A percentile compares a stretch with the other conserved stretches of the same genome.
These are phyloP conservation scores for Lycaena phlaeas DNA, from an alignment of 2,888 invertebrate species.

Conservation along the genomic window DNA sequence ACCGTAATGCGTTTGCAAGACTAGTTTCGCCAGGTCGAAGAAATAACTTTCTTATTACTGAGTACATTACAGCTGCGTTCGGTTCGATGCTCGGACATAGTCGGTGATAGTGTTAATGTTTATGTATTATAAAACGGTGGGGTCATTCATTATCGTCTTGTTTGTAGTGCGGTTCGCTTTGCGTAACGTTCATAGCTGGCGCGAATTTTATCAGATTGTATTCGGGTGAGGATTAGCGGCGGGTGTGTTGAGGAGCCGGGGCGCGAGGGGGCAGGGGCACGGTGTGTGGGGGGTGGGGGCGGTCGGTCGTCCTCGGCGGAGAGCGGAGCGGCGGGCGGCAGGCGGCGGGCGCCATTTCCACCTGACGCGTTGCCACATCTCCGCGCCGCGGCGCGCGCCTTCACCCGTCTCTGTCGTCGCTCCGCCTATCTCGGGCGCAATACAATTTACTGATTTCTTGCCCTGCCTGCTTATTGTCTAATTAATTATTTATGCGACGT, in stretches of 20 bases:
- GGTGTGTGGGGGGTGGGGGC: constrained; percentile 32
- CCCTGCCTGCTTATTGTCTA: constrained; percentile 68
- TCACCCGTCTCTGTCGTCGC: constrained; percentile 55
- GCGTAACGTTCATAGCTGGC: constrained; percentile 71
- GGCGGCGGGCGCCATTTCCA: constrained; percentile 65
- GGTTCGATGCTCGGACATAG: constrained; percentile 45
- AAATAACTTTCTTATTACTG: constrained; percentile 70
- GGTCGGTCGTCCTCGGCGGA: constrained; percentile 53
- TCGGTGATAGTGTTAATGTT: constrained; percentile 42
- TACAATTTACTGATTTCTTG: constrained; percentile 70
- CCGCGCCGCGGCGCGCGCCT: constrained; percentile 56
- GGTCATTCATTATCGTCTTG: constrained; percentile 64
- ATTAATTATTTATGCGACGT: constrained; percentile 70
- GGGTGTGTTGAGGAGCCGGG: constrained; percentile 40
- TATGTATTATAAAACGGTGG: constrained; percentile 47
- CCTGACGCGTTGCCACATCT: constrained; percentile 71
- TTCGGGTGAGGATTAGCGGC: constrained; percentile 63
- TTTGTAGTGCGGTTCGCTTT: constrained; percentile 60
- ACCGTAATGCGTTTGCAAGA: constrained; percentile 68
- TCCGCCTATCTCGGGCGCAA: constrained; percentile 63
- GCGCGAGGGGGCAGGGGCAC: constrained; percentile 25
- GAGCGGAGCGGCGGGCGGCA: constrained; percentile 49
- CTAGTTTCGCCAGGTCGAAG: constrained; percentile 71
- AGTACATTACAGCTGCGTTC: constrained; percentile 39
- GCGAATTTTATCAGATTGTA: constrained; percentile 72